Conservation (phyloP, 2,797 vertebrate species). For the Lagodon rhomboides region DNA sequence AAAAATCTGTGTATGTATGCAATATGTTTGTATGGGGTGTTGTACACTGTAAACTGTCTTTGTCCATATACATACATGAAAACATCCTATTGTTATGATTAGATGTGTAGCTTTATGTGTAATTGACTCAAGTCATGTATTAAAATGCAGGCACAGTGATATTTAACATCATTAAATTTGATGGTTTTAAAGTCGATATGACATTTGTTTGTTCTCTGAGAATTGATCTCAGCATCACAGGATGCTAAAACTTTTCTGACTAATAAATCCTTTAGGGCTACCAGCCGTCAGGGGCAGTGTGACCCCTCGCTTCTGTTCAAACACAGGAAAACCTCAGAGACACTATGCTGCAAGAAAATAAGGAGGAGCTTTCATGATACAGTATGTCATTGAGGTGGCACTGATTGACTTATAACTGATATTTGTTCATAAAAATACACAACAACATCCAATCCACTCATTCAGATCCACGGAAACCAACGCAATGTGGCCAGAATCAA, state of each 20-base stretch:
- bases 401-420: not conserved
- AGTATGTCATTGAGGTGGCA: no score
- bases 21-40: not conserved
- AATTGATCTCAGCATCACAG: not conserved
- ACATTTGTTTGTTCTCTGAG: not conserved
- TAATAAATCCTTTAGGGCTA: conserved; percentile 20
- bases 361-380: not conserved
- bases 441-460: not conserved
- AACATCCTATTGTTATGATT: not conserved
- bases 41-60: not conserved
- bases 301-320: conserved; percentile 30
- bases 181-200: not conserved
- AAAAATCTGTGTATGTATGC: not conserved
- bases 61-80: no score
- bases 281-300: conserved; percentile 6
- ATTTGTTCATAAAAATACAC: conserved; percentile 2
- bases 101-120: not conserved
- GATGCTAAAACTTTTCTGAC: conserved; percentile 15
- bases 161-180: not conserved
- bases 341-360: not conserved
- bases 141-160: not conserved
- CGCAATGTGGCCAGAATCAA: conserved; percentile 1
- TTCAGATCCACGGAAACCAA: conserved; percentile 7
- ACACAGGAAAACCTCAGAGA: not conserved
- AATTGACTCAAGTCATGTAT: not conserved